A percentile compares a stretch with the other conserved stretches of the same genome.
Conservation (phyloP, 2,113 vertebrate species). For the Alligator sinensis region DNA sequence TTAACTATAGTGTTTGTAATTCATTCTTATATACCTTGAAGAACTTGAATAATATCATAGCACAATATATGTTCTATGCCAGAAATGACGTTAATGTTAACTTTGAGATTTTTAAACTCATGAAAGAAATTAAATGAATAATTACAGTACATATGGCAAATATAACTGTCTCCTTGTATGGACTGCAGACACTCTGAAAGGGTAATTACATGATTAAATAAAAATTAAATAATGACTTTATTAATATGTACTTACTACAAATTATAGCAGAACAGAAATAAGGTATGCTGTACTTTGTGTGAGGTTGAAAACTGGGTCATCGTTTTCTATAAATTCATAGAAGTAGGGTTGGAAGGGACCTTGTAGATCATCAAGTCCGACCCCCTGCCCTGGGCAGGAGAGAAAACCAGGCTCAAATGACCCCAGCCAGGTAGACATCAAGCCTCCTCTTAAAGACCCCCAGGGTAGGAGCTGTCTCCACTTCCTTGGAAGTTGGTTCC, state of each 20-base stretch:
- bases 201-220: neutral
- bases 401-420: too few species aligned
- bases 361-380: too few species aligned
- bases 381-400: too few species aligned
- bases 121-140: neutral
- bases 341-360: too few species aligned
- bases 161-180: neutral
- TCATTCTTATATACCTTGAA: slow-evolving; percentile 1
- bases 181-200: neutral
- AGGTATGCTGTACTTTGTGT: neutral
- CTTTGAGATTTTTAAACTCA: neutral
- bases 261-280: neutral
- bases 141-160: neutral
- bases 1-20: neutral
- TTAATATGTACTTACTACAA: neutral
- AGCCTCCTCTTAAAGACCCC: too few species aligned
- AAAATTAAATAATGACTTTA: neutral
- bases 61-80: neutral
- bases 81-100: neutral
- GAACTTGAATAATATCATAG: neutral
- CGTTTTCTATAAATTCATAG: neutral
- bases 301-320: neutral
- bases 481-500: too few species aligned
- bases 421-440: neutral
- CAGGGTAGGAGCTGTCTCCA: too few species aligned